Evolutionary conservation across 2,113 vertebrate genomes (phyloP).

Genomic region (Acinonyx jubatus): DNA sequence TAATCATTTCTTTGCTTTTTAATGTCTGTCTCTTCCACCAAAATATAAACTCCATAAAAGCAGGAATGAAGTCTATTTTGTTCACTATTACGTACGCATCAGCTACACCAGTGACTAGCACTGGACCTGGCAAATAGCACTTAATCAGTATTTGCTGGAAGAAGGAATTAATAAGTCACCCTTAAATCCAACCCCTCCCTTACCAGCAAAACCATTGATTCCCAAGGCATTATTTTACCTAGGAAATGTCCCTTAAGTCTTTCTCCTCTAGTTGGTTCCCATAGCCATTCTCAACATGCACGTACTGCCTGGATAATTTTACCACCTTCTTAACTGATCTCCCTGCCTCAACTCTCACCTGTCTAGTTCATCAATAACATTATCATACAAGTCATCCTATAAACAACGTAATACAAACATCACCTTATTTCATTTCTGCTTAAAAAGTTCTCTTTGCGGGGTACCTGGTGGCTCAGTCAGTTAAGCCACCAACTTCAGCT

Average conservation of each 20-base stretch:
- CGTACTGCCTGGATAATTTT: neutral
- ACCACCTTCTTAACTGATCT: neutral
- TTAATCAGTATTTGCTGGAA: neutral
- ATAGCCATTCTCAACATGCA: neutral
- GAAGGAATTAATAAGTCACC: conserved; percentile 20
- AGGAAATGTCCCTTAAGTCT: neutral
- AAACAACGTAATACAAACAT: neutral
- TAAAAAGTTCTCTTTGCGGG: neutral
- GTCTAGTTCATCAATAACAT: neutral
- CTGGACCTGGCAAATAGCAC: neutral
- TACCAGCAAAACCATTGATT: neutral
- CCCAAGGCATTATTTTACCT: neutral
- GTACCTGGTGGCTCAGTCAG: too few species aligned
- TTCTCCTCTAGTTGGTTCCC: neutral
- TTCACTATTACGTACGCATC: neutral
- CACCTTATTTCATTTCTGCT: conserved; percentile 13
- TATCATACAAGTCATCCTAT: neutral
- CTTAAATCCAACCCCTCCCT: neutral
- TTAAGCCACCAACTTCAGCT: too few species aligned
- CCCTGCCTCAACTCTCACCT: neutral
- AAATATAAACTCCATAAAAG: conserved; percentile 5
- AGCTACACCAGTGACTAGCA: neutral
- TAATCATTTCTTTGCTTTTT: neutral
- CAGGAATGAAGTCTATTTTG: neutral
- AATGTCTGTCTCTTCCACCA: neutral